Evolutionary conservation across 1,140 invertebrate species (phyloP).

Genomic region (Anagrus nilaparvatae): DNA sequence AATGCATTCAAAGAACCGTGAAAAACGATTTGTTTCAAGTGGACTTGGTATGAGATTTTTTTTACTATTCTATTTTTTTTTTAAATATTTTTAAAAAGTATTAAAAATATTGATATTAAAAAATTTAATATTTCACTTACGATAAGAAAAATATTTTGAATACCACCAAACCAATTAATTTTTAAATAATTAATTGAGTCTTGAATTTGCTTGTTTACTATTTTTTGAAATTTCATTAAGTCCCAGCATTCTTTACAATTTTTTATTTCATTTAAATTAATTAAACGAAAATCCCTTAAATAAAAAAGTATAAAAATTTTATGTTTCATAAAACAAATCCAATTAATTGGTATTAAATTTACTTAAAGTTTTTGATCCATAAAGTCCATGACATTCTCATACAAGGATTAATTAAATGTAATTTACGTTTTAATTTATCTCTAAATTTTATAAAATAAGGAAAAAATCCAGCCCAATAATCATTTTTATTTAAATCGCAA

Average conservation of each 20-base stretch:
- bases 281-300: constrained; percentile 28
- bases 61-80: constrained; percentile 64
- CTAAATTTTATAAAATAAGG: constrained; percentile 12
- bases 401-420: constrained; percentile 34
- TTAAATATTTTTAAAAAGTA: too few species aligned
- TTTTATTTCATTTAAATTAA: constrained; percentile 34
- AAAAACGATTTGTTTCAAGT: constrained; percentile 55
- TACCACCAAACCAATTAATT: constrained; percentile 50
- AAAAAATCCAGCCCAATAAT: constrained; percentile 11
- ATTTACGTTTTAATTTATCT: constrained; percentile 17
- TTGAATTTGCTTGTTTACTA: constrained; percentile 50
- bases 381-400: constrained; percentile 30
- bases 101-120: constrained; percentile 3
- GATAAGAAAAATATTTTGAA: constrained; percentile 49
- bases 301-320: background rate
- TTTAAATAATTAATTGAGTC: constrained; percentile 44
- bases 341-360: constrained; percentile 4
- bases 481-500: constrained; percentile 12
- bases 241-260: constrained; percentile 47
- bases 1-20: constrained; percentile 74
- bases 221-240: constrained; percentile 46
- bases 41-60: constrained; percentile 66
- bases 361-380: constrained; percentile 30
- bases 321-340: background rate
- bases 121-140: constrained; percentile 17